Base-by-base conservation (phyloP, 1,140 invertebrate species). In the Agraylea sexmaculata region DNA sequence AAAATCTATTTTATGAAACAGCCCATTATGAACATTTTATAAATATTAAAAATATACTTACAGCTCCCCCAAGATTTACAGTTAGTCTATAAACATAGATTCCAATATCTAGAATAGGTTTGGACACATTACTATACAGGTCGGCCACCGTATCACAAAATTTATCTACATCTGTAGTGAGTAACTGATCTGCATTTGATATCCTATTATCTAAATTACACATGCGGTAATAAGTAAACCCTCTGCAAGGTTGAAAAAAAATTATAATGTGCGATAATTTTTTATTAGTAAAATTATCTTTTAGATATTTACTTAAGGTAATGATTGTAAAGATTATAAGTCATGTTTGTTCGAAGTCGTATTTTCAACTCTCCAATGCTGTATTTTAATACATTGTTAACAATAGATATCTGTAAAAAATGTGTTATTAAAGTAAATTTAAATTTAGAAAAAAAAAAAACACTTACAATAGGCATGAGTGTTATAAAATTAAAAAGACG, bases 191-290 rank as follows among this genome's bases (percentile, higher is more conserved):
- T 12, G 91, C 83, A 70, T 98, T 98, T 4, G 88, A 75, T 62
- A 97, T 94, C 55, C 90, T 68, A 51, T 83, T 92, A 59, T 97
- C 92, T 51, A 96, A 68, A 68, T 95, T 95, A 42, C 78, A 85
- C 78, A 98, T 92, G 71, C 94, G 87, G 62, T 98, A 98, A 62
- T 92, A 98, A 2, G 91, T 98, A 55, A 91, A 92, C 30, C 86
- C 86, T 52, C 84, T 89, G 65, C n/a, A 71, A 70, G 53, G 25
- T 7, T 39, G 16, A 42, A 34, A 17, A 5, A 46, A 4, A 28
- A 42, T 23, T 21, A 17, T 11, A 16, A 28, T 30, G 17, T 29
- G 8, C 13, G 4, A 19, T 6, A 19, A 39, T 31, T 11, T 13
- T 8, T 12, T 34, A 22, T 11, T 17, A 30, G 17, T 30, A 39